Evolutionary conservation across 2,113 vertebrate genomes (phyloP).

Genomic region (Egretta garzetta): DNA sequence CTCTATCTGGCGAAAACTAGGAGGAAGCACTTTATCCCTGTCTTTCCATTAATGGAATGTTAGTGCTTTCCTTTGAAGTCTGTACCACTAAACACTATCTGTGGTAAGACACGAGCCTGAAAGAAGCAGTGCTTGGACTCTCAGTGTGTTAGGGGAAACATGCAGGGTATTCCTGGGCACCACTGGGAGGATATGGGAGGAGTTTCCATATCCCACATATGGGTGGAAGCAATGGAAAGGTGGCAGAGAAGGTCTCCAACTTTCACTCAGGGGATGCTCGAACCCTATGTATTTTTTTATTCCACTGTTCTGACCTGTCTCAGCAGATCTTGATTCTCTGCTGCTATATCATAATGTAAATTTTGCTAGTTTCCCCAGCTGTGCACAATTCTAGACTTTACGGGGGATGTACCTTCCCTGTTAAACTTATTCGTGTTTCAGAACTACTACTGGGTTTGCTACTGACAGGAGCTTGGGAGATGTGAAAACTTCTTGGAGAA

Average conservation of each 20-base stretch:
- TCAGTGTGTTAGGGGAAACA: background rate
- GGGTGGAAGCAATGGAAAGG: background rate
- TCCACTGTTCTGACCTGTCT: background rate
- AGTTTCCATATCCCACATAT: background rate
- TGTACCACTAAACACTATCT: background rate
- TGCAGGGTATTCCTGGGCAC: background rate
- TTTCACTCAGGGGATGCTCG: background rate
- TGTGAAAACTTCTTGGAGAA: background rate
- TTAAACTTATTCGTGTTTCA: background rate
- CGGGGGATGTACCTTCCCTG: background rate
- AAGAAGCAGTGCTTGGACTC: background rate
- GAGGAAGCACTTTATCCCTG: background rate
- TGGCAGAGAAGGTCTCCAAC: background rate
- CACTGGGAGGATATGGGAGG: accelerated
- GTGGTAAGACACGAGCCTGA: background rate
- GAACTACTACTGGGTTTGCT: background rate
- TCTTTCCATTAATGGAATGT: background rate
- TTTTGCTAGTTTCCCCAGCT: background rate
- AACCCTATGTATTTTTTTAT: background rate
- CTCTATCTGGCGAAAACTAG: background rate
- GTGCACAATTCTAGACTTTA: background rate
- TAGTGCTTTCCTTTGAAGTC: background rate
- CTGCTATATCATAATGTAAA: background rate
- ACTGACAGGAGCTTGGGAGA: background rate
- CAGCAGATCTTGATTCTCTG: background rate